Percentiles rank a stretch among this genome's conserved stretches.
Conservation (phyloP, 2,113 vertebrate species). For the Illadopsis cleaveri region DNA sequence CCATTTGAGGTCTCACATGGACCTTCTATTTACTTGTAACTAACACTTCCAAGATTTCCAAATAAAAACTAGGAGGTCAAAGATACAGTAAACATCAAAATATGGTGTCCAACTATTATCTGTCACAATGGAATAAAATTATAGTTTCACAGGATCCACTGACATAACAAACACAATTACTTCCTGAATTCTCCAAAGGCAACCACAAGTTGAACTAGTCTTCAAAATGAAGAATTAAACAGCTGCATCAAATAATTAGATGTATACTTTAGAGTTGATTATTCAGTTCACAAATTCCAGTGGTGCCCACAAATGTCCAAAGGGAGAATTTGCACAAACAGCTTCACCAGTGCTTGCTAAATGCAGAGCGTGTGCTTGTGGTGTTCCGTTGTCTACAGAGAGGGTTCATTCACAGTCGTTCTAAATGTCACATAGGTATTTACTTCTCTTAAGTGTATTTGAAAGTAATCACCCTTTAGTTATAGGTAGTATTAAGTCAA, state of each 20-base stretch:
- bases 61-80: neutral
- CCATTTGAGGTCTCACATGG: neutral
- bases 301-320: neutral
- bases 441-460: neutral
- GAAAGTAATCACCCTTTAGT: neutral
- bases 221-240: neutral
- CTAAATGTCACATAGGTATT: neutral
- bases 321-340: neutral
- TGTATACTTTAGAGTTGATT: neutral
- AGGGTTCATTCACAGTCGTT: neutral
- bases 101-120: neutral
- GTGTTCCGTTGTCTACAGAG: neutral
- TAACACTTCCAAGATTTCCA: neutral
- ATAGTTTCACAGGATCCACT: neutral
- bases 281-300: neutral
- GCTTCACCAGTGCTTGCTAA: neutral
- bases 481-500: neutral
- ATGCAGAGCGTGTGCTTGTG: rapidly evolving
- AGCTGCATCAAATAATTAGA: neutral
- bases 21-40: neutral
- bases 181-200: neutral
- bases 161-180: neutral
- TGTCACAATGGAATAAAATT: neutral
- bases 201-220: neutral
- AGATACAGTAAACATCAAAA: neutral